Evolutionary conservation across 2,113 vertebrate species (phyloP).

Genomic region (Boulengeromyrus knoepffleri): DNA sequence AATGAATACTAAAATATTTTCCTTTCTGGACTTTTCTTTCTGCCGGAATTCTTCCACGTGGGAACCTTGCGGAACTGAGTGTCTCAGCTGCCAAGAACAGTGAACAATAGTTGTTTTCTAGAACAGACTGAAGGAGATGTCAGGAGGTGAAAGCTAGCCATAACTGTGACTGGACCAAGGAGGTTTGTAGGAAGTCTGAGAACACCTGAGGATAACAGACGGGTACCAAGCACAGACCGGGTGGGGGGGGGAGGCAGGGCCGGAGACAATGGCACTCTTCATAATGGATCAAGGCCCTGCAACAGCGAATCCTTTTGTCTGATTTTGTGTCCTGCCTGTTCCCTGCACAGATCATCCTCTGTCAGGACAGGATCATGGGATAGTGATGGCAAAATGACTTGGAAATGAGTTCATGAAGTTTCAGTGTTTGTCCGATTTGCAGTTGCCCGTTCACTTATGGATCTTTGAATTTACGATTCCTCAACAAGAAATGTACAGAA

Average conservation of each 20-base stretch:
- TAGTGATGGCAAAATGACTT: not conserved
- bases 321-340: not conserved
- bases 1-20: not conserved
- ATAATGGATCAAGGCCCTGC: not conserved
- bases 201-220: conserved; percentile 11
- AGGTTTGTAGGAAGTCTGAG: conserved; percentile 1
- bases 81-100: not conserved
- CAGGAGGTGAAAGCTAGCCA: not conserved
- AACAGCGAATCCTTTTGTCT: conserved; percentile 15
- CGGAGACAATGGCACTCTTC: not conserved
- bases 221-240: not conserved
- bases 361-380: not conserved
- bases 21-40: not conserved
- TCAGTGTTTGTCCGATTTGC: not conserved
- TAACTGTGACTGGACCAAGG: not conserved
- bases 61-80: not conserved
- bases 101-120: not conserved
- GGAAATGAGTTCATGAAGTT: not conserved
- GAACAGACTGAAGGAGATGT: conserved; percentile 1
- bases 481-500: not conserved
- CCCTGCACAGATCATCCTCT: conserved; percentile 11
- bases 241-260: not conserved
- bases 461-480: not conserved
- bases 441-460: not conserved
- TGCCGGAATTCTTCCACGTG: not conserved